phyloP scores from a whole-genome alignment of 2,113 vertebrate genomes.

The Mustela nigripes region DNA sequence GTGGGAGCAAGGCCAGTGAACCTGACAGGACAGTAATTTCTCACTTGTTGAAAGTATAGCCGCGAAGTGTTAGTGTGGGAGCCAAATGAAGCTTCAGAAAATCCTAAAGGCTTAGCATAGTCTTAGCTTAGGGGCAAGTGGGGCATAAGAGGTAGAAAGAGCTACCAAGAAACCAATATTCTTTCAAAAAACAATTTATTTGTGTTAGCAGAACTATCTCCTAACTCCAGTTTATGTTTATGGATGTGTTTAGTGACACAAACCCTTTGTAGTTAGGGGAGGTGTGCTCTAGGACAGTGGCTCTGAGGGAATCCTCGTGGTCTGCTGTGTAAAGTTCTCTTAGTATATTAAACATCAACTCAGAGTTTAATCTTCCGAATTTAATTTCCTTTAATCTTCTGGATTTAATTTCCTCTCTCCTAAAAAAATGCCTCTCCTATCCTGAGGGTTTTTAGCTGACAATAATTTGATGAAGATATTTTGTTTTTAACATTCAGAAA shows the following conservation, averaged over 20 bases:
- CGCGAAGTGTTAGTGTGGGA: neutral
- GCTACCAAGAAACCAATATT: neutral
- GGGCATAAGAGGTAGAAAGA: neutral
- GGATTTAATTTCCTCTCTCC: neutral
- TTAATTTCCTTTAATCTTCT: constrained; percentile 30
- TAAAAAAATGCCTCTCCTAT: neutral
- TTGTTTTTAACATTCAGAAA: constrained; percentile 45
- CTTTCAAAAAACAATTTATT: neutral
- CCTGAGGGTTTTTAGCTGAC: neutral
- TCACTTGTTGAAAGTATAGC: neutral
- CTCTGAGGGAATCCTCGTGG: neutral
- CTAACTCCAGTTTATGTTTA: neutral
- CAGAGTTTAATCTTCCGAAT: neutral
- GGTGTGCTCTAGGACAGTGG: neutral
- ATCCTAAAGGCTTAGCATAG: neutral
- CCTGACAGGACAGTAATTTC: neutral
- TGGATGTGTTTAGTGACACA: neutral
- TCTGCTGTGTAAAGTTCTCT: neutral
- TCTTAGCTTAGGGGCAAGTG: neutral
- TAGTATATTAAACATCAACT: neutral
- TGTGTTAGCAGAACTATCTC: neutral
- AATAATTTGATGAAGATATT: constrained; percentile 6
- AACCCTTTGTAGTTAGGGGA: neutral
- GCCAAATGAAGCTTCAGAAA: neutral
- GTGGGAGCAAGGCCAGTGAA: neutral